Base-by-base conservation (phyloP, 1,140 invertebrate species). In the Leptinotarsa undecemlineata region DNA sequence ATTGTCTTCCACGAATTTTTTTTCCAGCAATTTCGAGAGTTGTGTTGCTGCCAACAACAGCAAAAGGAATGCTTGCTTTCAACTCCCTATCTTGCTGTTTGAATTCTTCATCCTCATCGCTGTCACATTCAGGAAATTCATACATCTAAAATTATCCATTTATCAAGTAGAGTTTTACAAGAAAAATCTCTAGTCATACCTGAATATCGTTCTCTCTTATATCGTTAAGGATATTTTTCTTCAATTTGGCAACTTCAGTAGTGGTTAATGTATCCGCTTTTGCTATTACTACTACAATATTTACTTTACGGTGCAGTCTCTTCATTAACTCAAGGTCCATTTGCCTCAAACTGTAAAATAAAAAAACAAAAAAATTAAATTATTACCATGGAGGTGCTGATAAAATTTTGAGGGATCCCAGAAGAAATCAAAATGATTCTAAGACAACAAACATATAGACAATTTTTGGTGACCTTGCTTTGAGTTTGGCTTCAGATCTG, bases 241-340 rank as follows among this genome's bases (percentile, higher is more conserved):
- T 99, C 69, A 99, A 89, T 83, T 92, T 92, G 78, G 91, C 91
- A 64, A 98, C 91, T 88, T 99, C 97, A 48, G 91, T 87, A 20
- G 93, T 90, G 1, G 97, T 99, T 17, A 99, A 87, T 6, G 96
- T 97, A 84, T 99, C 98, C 1, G 98, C 96, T 88, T 99, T 99
- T 4, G 96, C 97, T 82, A 99, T 98, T 0, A 99, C 92, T 64
- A 98, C 96, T 19, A 99, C 96, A 71, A 99, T 95, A 83, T 99
- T 99, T 19, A 98, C 95, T 90, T 97, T 98, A 66, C 95, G 91
- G 82, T 99, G 97, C 17, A 99, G 87, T 67, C 94, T 89, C 83
- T 94, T 93, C 91, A 99, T 94, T 83, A 98, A 92, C 87, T 99
- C 96, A 76, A 99, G 88, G 86, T 99, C 98, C 81, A 99, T 89